Evolutionary conservation across 2,797 vertebrate genomes (phyloP), one percentile per base, ranked within the genome.

Genomic region (Cyclura pinguis): DNA sequence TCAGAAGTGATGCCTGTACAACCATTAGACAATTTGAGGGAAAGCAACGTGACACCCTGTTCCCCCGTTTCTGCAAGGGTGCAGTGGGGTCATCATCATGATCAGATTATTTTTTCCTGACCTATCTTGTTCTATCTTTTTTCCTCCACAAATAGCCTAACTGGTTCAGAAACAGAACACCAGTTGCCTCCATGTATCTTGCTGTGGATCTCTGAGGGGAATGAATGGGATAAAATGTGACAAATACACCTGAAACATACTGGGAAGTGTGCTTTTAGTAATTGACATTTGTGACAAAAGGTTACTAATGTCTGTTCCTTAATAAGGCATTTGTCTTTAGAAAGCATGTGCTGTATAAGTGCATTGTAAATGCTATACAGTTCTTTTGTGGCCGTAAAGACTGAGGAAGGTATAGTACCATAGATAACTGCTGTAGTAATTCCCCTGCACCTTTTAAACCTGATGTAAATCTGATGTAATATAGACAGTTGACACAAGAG

Each of bases 401-500:
- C 42, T 1, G 24, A 59, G 35, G 27, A 76, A 87, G 38, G 14
- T 84, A 76, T 9, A 32, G 42, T 16, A 62, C 42, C 42, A 47
- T 47, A 47, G 6, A 67, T 69, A 29, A 57, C 35, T 29, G 38
- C 59, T 20, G 22, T 38, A 69, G 59, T 69, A 85, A 85, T 85
- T 85, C 55, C 5, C 13, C 29, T 22, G 32, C 35, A 27, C 77
- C 87, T 85, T 76, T 87, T 38, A 90, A 89, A 50, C 18, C 16
- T 22, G 67, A 20, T 91, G 91, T 81, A 35, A 90, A 73, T 29
- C 14, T 81, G 2, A 24, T 95, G 94, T 84, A 94, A 89, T 96
- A 88, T 90, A 85, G 42, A 12, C 35, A 90, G 16, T 52, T 64
- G 86, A 92, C 96, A 95, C 94, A 91, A 95, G 95, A 96, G 95